Percentiles rank a stretch among this genome's conserved stretches.
Evolutionary conservation across 2,113 vertebrate genomes (phyloP).

Genomic region (Alethe diademata): DNA sequence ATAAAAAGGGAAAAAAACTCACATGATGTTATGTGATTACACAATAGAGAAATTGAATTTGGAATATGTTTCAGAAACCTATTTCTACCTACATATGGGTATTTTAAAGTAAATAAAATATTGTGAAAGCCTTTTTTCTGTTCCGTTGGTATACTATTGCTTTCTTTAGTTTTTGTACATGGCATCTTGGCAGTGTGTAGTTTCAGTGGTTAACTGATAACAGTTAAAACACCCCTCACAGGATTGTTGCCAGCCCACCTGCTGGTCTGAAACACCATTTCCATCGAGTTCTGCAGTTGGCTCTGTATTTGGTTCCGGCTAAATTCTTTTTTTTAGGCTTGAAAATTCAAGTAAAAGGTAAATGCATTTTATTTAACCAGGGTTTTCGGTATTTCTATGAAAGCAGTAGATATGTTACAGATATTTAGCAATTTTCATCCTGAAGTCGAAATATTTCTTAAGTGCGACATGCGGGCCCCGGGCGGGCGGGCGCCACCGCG

Average conservation of each 20-base stretch:
- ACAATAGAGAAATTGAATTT: neutral
- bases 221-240: neutral
- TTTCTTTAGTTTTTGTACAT: neutral
- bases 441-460: neutral
- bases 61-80: neutral
- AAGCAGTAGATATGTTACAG: neutral
- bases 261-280: slow-evolving; percentile 44
- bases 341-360: neutral
- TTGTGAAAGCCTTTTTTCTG: neutral
- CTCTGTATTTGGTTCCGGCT: neutral
- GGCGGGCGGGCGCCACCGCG: neutral
- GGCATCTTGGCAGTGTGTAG: neutral
- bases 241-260: slow-evolving; percentile 60
- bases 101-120: neutral
- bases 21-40: neutral
- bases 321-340: neutral
- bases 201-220: neutral
- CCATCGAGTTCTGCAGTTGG: slow-evolving; percentile 20
- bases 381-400: neutral
- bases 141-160: neutral
- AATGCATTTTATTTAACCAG: neutral
- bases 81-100: neutral
- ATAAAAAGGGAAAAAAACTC: neutral
- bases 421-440: neutral
- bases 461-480: neutral